Base-by-base conservation (phyloP, 2,113 vertebrate species). In the Phoxinus phoxinus region DNA sequence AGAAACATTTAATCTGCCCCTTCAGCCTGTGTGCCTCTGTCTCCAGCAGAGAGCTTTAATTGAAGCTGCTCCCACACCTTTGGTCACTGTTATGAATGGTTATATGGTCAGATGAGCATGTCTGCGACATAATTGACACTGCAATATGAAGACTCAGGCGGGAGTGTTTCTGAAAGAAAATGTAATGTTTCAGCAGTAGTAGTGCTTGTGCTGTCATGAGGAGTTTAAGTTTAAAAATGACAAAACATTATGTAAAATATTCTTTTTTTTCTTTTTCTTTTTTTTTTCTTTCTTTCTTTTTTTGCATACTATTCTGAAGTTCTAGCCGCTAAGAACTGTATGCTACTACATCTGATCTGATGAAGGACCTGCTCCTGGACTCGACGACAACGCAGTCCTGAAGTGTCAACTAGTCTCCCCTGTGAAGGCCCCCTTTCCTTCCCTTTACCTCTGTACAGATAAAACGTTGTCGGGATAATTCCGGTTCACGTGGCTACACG, bases 11-110 rank as follows among this genome's bases (percentile, higher is more conserved):
- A 13, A 15, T 65, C 74, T 79, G 17, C 23, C 53, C 73, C 23
- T 41, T 65, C 58, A 10, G 73, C 46, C n/a, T 75, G 73, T 32
- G 58, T 25, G 71, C 71, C 37, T 77, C 59, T 65, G 25, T 72
- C 82, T 81, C 79, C 86, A 81, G 41, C 73, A 82, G 79, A 85
- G 69, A 74, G 53, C n/a, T 83, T 82, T 85, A 69, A 79, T 73
- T 83, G 81, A 83, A 83, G 72, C 61, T 72, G 69, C 48, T 58
- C 58, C 53, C 2, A 17, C 46, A 53, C 48, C 3, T 76, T 53
- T 53, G 46, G 25, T 76, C 46, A 76, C 7, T 76, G 25, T 51
- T 76, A 53, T 76, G 46, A 76, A 76, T 17, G 74, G 74, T 32
- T 53, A 76, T 71, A 23, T 76, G 74, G 27, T 53, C 25, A 51